Percentiles rank a stretch among this genome's conserved stretches.
Conservation (phyloP, 2,888 invertebrate genomes). For the Dilophus febrilis region DNA sequence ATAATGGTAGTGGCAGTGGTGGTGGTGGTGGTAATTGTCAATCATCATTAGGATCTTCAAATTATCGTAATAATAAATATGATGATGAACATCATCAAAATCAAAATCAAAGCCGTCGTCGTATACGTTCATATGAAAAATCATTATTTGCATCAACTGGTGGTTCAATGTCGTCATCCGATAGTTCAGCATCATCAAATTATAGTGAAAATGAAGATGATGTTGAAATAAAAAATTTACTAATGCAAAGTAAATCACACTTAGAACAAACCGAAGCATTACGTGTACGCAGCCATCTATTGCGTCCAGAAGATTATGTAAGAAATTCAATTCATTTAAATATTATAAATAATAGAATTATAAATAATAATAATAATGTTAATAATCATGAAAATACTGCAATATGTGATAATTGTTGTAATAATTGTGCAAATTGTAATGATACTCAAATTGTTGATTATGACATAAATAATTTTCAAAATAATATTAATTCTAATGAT, state of each 20-base stretch:
- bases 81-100: not conserved
- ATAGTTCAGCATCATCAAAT: conserved; percentile 26
- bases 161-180: conserved; percentile 13
- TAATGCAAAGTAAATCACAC: conserved; percentile 25
- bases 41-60: too few relatives aligned
- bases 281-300: conserved; percentile 28
- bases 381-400: too few relatives aligned
- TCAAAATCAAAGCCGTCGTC: too few relatives aligned
- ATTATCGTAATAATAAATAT: too few relatives aligned
- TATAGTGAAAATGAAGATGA: conserved; percentile 27
- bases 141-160: conserved; percentile 9
- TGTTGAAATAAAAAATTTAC: conserved; percentile 26
- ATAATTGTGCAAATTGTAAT: too few relatives aligned
- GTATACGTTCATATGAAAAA: conserved; percentile 26
- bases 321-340: conserved; percentile 15
- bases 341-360: too few relatives aligned
- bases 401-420: too few relatives aligned
- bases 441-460: too few relatives aligned
- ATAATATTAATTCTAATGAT: not conserved
- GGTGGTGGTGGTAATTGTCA: too few relatives aligned
- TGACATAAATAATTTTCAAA: not conserved
- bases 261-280: conserved; percentile 28
- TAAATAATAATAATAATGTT: too few relatives aligned
- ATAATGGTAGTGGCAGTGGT: too few relatives aligned
- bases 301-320: conserved; percentile 31